Conservation (phyloP, 2,888 invertebrate species). For the Eristalinus aeneus region DNA sequence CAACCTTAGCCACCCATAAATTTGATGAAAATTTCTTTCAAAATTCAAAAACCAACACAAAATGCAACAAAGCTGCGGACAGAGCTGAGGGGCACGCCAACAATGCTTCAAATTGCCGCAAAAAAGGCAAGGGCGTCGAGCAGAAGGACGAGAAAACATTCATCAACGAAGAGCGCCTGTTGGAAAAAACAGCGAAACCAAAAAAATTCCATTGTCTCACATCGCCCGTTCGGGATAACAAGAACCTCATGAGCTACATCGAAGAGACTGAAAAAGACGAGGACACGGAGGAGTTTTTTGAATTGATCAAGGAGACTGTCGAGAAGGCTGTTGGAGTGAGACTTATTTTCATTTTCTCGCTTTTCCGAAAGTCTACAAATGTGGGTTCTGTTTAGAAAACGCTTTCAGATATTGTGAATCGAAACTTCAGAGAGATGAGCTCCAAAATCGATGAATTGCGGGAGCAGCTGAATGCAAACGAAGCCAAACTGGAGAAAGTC, state of each 20-base stretch:
- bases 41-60: constrained; percentile 36
- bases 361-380: background rate
- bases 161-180: constrained; percentile 27
- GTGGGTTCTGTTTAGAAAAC: constrained; percentile 72
- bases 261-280: constrained; percentile 76
- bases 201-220: background rate
- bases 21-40: constrained; percentile 63
- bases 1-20: constrained; percentile 34
- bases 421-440: constrained; percentile 76
- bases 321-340: constrained; percentile 76
- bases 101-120: background rate
- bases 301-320: constrained; percentile 77
- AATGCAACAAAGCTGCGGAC: background rate
- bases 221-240: constrained; percentile 32
- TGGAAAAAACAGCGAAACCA: background rate
- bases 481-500: constrained; percentile 74
- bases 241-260: background rate
- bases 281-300: constrained; percentile 78
- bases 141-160: constrained; percentile 51
- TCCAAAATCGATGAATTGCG: constrained; percentile 76
- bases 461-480: constrained; percentile 74
- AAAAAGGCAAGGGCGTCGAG: constrained; percentile 18
- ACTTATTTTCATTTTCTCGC: background rate
- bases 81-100: constrained; percentile 6
- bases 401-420: constrained; percentile 75